Evolutionary conservation across 1,140 invertebrate genomes (phyloP).

Genomic region (Rhyacophila brunnea): DNA sequence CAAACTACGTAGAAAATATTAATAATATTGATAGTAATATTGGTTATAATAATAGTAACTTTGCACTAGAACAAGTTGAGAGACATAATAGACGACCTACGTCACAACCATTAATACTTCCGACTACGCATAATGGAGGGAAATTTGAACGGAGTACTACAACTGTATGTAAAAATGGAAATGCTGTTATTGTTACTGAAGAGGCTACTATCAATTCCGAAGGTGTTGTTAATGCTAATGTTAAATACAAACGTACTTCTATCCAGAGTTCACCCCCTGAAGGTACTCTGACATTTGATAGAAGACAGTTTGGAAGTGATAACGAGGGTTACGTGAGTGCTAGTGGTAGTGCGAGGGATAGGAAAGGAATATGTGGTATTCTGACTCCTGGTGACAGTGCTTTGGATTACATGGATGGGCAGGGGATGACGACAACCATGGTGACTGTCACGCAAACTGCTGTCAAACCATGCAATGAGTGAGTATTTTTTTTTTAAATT

Average conservation of each 20-base stretch:
- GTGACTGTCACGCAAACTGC: slow-evolving; percentile 48
- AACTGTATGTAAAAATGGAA: slow-evolving; percentile 45
- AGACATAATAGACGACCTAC: too few relatives aligned
- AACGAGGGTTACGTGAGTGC: neutral
- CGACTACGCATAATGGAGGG: slow-evolving; percentile 24
- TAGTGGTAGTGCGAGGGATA: slow-evolving; percentile 21
- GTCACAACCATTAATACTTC: neutral
- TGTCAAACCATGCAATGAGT: slow-evolving; percentile 52
- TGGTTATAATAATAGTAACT: too few relatives aligned
- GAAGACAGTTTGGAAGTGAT: slow-evolving; percentile 4
- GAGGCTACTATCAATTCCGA: slow-evolving; percentile 47
- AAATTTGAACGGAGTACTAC: slow-evolving; percentile 37
- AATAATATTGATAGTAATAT: too few relatives aligned
- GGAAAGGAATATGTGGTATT: slow-evolving; percentile 30
- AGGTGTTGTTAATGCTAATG: slow-evolving; percentile 43
- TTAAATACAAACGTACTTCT: slow-evolving; percentile 47
- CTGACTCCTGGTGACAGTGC: slow-evolving; percentile 11
- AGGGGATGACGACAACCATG: slow-evolving; percentile 45
- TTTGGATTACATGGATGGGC: slow-evolving; percentile 42
- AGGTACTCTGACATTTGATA: slow-evolving; percentile 31
- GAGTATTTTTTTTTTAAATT: slow-evolving; percentile 39
- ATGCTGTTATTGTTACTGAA: slow-evolving; percentile 46
- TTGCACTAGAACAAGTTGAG: too few relatives aligned
- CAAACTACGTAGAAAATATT: too few relatives aligned
- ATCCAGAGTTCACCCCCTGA: slow-evolving; percentile 46